These are phyloP conservation scores for Cydia strobilella DNA, from an alignment of 1,140 invertebrate species.

Conservation along the genomic window DNA sequence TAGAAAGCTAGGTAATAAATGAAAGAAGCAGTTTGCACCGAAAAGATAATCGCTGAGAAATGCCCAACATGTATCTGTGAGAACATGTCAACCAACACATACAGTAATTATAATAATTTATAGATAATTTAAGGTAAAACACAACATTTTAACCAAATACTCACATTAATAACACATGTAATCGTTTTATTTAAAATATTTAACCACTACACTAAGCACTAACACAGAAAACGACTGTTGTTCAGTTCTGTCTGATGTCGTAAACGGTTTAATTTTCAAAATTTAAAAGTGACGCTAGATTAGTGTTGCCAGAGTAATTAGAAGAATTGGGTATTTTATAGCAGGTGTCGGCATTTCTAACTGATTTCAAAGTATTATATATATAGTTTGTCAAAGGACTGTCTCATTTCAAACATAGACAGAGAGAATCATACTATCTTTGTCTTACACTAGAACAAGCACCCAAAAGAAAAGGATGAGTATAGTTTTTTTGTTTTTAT, in stretches of 20 bases:
- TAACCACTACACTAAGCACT: background rate
- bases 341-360: background rate
- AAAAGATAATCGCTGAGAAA: background rate
- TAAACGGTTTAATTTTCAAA: constrained; percentile 65
- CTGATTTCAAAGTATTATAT: too few relatives aligned
- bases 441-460: too few relatives aligned
- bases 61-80: background rate
- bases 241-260: background rate
- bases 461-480: too few relatives aligned
- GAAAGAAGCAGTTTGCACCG: background rate
- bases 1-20: too few relatives aligned
- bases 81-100: background rate
- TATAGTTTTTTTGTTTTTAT: too few relatives aligned
- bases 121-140: constrained; percentile 10
- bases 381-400: too few relatives aligned
- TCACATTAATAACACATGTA: constrained; percentile 10
- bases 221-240: constrained; percentile 15
- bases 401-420: too few relatives aligned
- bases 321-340: background rate
- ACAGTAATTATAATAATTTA: constrained; percentile 21
- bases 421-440: too few relatives aligned
- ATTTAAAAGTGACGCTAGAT: constrained; percentile 57
- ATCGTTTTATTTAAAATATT: background rate
- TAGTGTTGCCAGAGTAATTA: constrained; percentile 40
- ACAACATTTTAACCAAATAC: background rate